Conservation (phyloP, 2,113 vertebrate species). For the Leptosomus discolor region DNA sequence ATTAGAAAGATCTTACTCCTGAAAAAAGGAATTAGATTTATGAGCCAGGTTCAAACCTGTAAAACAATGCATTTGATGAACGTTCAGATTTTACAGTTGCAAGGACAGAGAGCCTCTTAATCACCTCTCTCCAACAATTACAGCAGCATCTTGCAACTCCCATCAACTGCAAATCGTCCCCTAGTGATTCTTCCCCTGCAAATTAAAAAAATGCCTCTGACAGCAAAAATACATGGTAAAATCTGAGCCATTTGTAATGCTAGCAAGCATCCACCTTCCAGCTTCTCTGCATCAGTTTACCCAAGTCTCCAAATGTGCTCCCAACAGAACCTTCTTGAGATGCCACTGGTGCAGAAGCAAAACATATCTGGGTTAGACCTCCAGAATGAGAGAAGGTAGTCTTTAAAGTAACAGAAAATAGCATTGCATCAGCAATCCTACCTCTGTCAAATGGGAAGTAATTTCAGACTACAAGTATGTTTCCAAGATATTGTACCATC, state of each 20-base stretch:
- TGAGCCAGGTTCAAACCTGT: neutral
- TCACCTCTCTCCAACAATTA: neutral
- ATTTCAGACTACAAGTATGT: neutral
- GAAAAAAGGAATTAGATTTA: neutral
- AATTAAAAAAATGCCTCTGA: neutral
- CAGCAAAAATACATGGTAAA: neutral
- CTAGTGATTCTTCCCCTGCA: neutral
- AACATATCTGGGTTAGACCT: neutral
- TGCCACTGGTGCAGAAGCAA: neutral
- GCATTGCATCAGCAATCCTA: neutral
- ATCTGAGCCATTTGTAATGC: neutral
- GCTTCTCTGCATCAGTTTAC: neutral
- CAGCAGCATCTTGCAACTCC: neutral
- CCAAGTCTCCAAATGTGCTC: neutral
- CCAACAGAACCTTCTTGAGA: neutral
- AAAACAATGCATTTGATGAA: neutral
- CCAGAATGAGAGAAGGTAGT: neutral
- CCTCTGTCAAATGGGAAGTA: neutral
- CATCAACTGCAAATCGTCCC: neutral
- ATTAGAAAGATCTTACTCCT: neutral
- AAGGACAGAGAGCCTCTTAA: neutral
- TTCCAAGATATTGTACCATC: neutral
- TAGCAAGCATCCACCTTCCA: neutral
- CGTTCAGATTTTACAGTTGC: neutral
- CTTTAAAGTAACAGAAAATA: neutral